Evolutionary conservation across 1,140 invertebrate genomes (phyloP).

Genomic region (Drosophila pandora): DNA sequence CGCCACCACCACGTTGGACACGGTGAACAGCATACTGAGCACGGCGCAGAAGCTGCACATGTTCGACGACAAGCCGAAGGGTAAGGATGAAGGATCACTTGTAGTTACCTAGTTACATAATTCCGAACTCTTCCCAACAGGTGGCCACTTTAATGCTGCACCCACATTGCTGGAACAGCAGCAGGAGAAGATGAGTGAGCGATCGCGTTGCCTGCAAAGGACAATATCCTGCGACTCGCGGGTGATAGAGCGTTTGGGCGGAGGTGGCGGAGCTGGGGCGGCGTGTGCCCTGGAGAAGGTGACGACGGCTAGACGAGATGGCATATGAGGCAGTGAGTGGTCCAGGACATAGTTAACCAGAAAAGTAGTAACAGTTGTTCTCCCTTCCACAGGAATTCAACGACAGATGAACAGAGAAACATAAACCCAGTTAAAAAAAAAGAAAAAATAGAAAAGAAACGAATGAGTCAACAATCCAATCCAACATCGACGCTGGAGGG

Average conservation of each 20-base stretch:
- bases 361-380: not conserved
- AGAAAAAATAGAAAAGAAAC: not conserved
- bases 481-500: not conserved
- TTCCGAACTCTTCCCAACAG: slow-evolving; percentile 23
- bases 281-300: slow-evolving; percentile 43
- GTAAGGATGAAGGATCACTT: slow-evolving; percentile 25
- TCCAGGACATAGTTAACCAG: not conserved
- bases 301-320: slow-evolving; percentile 47
- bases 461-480: not conserved
- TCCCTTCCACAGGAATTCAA: slow-evolving; percentile 6
- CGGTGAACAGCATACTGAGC: slow-evolving; percentile 65
- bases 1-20: slow-evolving; percentile 59
- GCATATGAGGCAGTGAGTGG: slow-evolving; percentile 26
- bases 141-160: slow-evolving; percentile 86
- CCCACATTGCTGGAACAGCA: slow-evolving; percentile 90
- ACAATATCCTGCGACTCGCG: slow-evolving; percentile 84
- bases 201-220: slow-evolving; percentile 86
- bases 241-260: slow-evolving; percentile 62
- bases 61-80: slow-evolving; percentile 72
- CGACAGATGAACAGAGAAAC: not conserved
- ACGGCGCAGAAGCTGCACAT: slow-evolving; percentile 70
- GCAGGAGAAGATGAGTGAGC: slow-evolving; percentile 90
- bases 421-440: not conserved
- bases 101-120: not conserved
- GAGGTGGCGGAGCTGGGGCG: slow-evolving; percentile 16